Base-by-base conservation (phyloP, 2,113 vertebrate genomes). In the Leptocoma aspasia region DNA sequence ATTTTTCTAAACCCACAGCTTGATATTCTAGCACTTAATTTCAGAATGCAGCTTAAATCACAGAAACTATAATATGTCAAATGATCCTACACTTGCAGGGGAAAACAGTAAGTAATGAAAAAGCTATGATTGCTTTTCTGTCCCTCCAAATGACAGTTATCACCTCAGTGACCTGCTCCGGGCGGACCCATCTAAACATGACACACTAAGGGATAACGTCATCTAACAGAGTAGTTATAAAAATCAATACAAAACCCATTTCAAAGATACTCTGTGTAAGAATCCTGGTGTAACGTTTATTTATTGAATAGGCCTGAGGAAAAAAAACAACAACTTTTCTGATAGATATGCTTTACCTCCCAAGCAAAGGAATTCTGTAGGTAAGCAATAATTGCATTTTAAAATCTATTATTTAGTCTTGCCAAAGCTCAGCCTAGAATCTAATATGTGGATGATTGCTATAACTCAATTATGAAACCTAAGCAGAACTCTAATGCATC, bases 161-260 rank as follows among this genome's bases (percentile, higher is more conserved):
- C 99, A 99, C 99, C 99, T 99, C 99, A 98, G 99, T 99, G 99
- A 99, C 99, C 99, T 99, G 99, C 99, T 99, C 97, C 98, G 94
- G 99, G 99, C 99, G 91, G 98, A 98, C 98, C 98, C 95, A 98
- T 99, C 99, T 99, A 98, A 98, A 99, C 99, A 99, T 99, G 98
- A 99, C 99, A 99, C 98, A 98, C 99, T 99, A 99, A 99, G 99
- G 99, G 98, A 99, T 99, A 99, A 99, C 99, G 99, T 99, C 99
- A 99, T 98, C 99, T 99, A 99, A 99, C 99, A 99, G 99, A 98
- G 98, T 99, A 99, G 99, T 99, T 99, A 99, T 99, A 99, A 99
- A 99, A 99, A 99, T 99, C 99, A 99, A 99, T 99, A 99, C 99
- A 99, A 99, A 99, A 99, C 98, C 99, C 99, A 99, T 99, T 99